Evolutionary conservation across 37 sponge, comb jelly and placozoan genomes (phyloP), one percentile per base, ranked within the genome.

Genomic region (Beroe forskalii): DNA sequence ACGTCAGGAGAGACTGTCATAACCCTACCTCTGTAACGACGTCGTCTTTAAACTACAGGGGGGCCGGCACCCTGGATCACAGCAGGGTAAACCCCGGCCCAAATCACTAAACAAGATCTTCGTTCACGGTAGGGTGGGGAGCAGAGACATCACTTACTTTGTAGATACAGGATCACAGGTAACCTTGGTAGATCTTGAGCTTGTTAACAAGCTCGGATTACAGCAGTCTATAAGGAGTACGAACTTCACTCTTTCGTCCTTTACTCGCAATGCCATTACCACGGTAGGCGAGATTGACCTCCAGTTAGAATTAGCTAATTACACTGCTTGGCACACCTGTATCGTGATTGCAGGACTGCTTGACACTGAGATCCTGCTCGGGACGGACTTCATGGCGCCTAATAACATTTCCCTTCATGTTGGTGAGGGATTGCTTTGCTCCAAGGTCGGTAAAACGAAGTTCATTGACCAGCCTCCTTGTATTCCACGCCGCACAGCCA

Each of bases 101-200:
- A 17, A 17, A 55, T 19, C 60, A 55, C 14, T 55, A 55, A 55
- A 55, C 60, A 55, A 17, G 60, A 55, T 55, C 14, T 17, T 19
- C 9, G 60, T 19, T 17, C 14, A 55, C 17, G 14, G 60, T 55
- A 9, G 17, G 60, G 17, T 19, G 60, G 17, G 60, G 14, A 64
- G 67, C 28, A 25, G 8, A 8, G 28, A 8, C 4, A 25, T 24
- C 4, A 64, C 27, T 6, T 64, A 8, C 67, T n/a, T 64, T 6
- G 28, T 64, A 64, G 67, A 64, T n/a, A 64, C 67, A n/a, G 67
- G 67, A n/a, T n/a, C 24, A 14, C 67, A 64, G 20, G 67, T n/a
- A 6, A 64, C 67, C 22, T 25, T 64, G 4, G 20, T 64, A 6
- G 20, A 24, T 25, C 23, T 24, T 8, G 6, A 12, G 4, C 67